Base-by-base conservation (phyloP, 2,797 vertebrate species). In the Ctenochaetus hawaiiensis region DNA sequence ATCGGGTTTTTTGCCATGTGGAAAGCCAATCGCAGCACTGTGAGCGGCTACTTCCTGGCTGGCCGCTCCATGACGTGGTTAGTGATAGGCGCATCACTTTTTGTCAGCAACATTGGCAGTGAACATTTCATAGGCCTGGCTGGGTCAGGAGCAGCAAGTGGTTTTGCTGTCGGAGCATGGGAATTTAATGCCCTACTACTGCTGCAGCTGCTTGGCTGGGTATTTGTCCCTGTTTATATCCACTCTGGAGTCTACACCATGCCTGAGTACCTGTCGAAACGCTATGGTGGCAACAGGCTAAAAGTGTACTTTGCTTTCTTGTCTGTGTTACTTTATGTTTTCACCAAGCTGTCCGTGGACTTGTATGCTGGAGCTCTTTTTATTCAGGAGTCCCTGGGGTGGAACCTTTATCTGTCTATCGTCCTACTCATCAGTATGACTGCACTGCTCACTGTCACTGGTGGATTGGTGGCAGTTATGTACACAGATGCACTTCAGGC, bases 41-140 rank as follows among this genome's bases (percentile, higher is more conserved):
- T 99, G 77, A 98, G 95, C 41, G 98, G 98, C 91, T 99, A 99
- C 96, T 99, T 99, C 89, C 94, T 99, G 93, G 98, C 98, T 65
- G 98, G 98, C 89, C 97, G 98, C 91, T 97, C 96, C 87, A 99
- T 99, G 98, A 97, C 96, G 9, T 99, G 98, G 97, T 91, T 96
- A 63, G 97, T 97, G 57, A 93, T 99, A 52, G 98, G 98, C 62
- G 97, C 98, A 76, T 99, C 98, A 6, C 96, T 99, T 65, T 99
- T 99, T 86, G 98, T 99, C 93, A 99, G 98, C 95, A 99, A 99
- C 95, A 99, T 99, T 85, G 98, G 98, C 93, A 99, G 98, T 78
- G 98, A 99, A 93, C 98, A 99, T 93, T 99, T 99, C 95, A 99
- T 99, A 91, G 98, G 98, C 90, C 95, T 99, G 85, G 98, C 98